Evolutionary conservation across 2,797 vertebrate species (phyloP).

Genomic region (Poeciliopsis infans): DNA sequence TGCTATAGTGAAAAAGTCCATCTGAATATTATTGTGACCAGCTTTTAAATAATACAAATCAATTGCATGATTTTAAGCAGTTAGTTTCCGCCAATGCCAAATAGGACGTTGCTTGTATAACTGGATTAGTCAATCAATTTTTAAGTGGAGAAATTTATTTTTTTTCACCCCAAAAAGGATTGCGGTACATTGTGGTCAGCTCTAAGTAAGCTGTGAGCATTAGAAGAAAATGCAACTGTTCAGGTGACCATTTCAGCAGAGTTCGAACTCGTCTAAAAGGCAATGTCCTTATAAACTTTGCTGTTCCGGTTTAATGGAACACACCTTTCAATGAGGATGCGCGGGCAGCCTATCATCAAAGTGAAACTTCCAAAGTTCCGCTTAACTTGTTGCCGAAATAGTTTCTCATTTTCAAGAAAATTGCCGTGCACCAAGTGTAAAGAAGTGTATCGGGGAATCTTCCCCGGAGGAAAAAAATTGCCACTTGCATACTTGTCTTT

Average conservation of each 20-base stretch:
- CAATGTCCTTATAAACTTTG: conserved; percentile 75
- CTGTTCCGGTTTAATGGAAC: conserved; percentile 81
- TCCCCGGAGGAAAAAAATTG: conserved; percentile 83
- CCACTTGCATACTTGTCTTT: conserved; percentile 85
- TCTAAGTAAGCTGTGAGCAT: conserved; percentile 70
- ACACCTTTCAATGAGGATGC: conserved; percentile 75
- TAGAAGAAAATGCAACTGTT: conserved; percentile 65
- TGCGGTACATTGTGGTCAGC: conserved; percentile 67
- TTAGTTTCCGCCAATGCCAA: conserved; percentile 68
- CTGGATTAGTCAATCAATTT: conserved; percentile 67
- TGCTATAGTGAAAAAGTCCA: conserved; percentile 71
- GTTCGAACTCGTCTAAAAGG: conserved; percentile 75
- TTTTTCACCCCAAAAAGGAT: conserved; percentile 54
- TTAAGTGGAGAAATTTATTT: conserved; percentile 46
- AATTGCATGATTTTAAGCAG: conserved; percentile 81
- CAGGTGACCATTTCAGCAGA: conserved; percentile 65
- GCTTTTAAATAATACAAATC: conserved; percentile 83
- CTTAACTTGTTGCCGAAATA: conserved; percentile 83
- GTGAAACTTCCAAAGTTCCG: conserved; percentile 82
- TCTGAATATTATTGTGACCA: conserved; percentile 82
- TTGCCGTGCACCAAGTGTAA: conserved; percentile 76
- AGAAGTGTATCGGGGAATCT: conserved; percentile 82
- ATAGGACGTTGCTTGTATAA: conserved; percentile 65
- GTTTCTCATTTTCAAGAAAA: conserved; percentile 82
- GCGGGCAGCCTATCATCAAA: conserved; percentile 78